These are phyloP conservation scores for Sinopyrophorus schimmeli DNA, from an alignment of 2,888 invertebrate species.

Conservation along the genomic window DNA sequence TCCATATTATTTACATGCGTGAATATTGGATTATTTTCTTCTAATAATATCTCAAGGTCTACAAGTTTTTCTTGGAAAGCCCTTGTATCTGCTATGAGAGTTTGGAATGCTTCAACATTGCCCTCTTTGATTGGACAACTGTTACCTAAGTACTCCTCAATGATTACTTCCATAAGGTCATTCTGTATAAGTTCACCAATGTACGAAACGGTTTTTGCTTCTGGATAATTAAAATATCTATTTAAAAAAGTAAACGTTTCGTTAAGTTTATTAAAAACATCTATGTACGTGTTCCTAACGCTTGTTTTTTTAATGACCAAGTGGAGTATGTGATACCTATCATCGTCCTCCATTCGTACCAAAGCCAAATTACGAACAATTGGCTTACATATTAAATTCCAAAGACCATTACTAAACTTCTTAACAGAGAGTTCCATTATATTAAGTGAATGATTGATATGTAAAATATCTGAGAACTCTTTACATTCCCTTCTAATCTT, in stretches of 20 bases:
- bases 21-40: slow-evolving; percentile 62
- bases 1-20: slow-evolving; percentile 76
- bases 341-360: slow-evolving; percentile 55
- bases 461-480: slow-evolving; percentile 55
- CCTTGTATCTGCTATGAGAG: slow-evolving; percentile 65
- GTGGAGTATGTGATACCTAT: slow-evolving; percentile 37
- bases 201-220: slow-evolving; percentile 58
- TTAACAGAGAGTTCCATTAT: slow-evolving; percentile 59
- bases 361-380: slow-evolving; percentile 59
- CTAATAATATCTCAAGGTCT: slow-evolving; percentile 62
- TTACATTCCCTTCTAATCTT: slow-evolving; percentile 48
- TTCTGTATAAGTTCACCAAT: slow-evolving; percentile 61
- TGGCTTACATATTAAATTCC: slow-evolving; percentile 62
- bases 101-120: slow-evolving; percentile 62
- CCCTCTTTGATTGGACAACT: slow-evolving; percentile 79
- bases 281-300: slow-evolving; percentile 56
- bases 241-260: slow-evolving; percentile 63
- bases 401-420: slow-evolving; percentile 62
- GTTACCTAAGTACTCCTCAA: slow-evolving; percentile 73
- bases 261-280: slow-evolving; percentile 62
- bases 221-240: slow-evolving; percentile 59
- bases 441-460: slow-evolving; percentile 44
- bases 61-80: slow-evolving; percentile 68
- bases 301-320: slow-evolving; percentile 55
- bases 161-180: slow-evolving; percentile 67